Conservation (phyloP, 2,797 vertebrate genomes). For the Apodemus agrarius region DNA sequence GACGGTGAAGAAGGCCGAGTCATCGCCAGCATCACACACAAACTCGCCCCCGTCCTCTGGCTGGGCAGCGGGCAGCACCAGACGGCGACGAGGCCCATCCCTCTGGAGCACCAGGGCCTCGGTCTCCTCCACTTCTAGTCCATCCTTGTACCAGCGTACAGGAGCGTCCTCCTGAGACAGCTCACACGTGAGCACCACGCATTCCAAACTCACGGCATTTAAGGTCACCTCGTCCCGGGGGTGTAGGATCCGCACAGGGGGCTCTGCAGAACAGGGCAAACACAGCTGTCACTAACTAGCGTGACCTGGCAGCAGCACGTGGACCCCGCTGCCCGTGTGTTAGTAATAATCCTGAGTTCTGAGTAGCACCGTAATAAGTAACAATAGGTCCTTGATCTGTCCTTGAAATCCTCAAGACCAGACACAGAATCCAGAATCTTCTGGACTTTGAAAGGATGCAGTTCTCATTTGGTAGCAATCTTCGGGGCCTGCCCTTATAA, state of each 20-base stretch:
- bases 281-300: slow-evolving; percentile 24
- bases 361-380: background rate
- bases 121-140: slow-evolving; percentile 86
- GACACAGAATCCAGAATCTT: background rate
- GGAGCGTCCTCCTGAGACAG: slow-evolving; percentile 87
- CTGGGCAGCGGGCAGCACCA: slow-evolving; percentile 87
- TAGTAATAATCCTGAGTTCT: background rate
- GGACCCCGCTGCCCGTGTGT: background rate
- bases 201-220: slow-evolving; percentile 76
- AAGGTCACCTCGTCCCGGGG: slow-evolving; percentile 81
- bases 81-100: slow-evolving; percentile 84
- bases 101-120: slow-evolving; percentile 84
- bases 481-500: background rate
- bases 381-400: background rate
- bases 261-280: slow-evolving; percentile 75
- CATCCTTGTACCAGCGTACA: slow-evolving; percentile 93
- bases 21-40: slow-evolving; percentile 90
- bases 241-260: slow-evolving; percentile 71
- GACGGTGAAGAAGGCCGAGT: slow-evolving; percentile 92
- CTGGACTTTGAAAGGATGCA: background rate
- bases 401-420: slow-evolving; percentile 2
- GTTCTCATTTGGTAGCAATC: background rate
- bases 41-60: slow-evolving; percentile 90
- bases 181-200: slow-evolving; percentile 90
- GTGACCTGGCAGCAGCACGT: background rate